Evolutionary conservation across 2,113 vertebrate species (phyloP).

Genomic region (Glareola pratincola): DNA sequence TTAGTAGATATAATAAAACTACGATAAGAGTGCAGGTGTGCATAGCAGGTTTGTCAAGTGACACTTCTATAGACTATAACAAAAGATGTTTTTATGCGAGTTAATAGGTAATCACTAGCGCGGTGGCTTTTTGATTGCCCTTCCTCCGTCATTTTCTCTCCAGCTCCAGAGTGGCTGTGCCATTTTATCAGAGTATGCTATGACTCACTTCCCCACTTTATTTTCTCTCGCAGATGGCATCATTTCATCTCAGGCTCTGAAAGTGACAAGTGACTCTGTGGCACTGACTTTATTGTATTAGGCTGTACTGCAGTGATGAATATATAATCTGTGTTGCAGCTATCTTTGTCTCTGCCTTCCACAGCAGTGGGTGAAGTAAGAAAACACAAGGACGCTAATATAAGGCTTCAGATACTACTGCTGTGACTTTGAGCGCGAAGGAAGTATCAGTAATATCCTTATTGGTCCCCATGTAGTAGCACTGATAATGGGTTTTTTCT

Average conservation of each 20-base stretch:
- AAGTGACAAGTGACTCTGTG: slow-evolving; percentile 53
- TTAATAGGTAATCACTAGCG: slow-evolving; percentile 24
- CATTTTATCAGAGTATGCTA: slow-evolving; percentile 12
- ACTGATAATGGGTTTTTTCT: not conserved
- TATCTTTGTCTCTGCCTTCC: not conserved
- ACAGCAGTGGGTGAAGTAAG: not conserved
- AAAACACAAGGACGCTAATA: not conserved
- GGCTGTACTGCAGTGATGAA: not conserved
- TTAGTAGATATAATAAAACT: slow-evolving; percentile 32
- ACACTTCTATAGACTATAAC: not conserved
- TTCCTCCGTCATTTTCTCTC: slow-evolving; percentile 34
- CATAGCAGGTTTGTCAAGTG: slow-evolving; percentile 29
- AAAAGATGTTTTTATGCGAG: not conserved
- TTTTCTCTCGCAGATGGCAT: slow-evolving; percentile 53
- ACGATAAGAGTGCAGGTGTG: slow-evolving; percentile 51
- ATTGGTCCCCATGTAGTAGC: not conserved
- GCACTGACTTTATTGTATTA: slow-evolving; percentile 12
- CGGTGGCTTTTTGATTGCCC: slow-evolving; percentile 40
- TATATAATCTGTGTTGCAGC: not conserved
- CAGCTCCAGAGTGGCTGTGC: slow-evolving; percentile 19
- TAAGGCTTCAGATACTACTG: not conserved
- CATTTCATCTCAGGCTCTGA: slow-evolving; percentile 37
- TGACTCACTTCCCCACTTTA: slow-evolving; percentile 49
- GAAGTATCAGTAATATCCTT: not conserved
- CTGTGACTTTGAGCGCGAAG: not conserved